These are phyloP conservation scores for Hyles euphorbiae DNA, from an alignment of 1,140 invertebrate species.

Conservation along the genomic window DNA sequence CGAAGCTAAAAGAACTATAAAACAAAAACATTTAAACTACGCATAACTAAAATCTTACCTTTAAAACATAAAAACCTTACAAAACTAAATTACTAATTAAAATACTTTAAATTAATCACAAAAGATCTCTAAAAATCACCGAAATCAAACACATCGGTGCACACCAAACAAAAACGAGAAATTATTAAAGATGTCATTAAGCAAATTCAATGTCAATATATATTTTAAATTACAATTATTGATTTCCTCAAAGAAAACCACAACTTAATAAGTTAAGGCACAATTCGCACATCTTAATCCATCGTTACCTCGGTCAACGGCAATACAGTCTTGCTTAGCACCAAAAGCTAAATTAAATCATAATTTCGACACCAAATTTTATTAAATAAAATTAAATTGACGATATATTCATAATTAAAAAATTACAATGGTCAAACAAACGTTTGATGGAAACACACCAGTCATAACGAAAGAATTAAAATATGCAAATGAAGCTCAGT, in stretches of 20 bases:
- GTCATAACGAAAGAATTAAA: not conserved
- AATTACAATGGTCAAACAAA: not conserved
- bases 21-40: not conserved
- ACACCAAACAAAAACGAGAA: too few relatives aligned
- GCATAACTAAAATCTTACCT: constrained; percentile 8
- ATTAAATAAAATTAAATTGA: not conserved
- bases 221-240: constrained; percentile 13
- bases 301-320: too few relatives aligned
- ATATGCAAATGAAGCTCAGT: not conserved
- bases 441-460: too few relatives aligned
- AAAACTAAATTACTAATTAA: constrained; percentile 17
- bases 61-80: constrained; percentile 22
- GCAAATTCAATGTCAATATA: constrained; percentile 9
- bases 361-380: too few relatives aligned
- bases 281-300: constrained; percentile 11
- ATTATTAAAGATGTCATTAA: too few relatives aligned
- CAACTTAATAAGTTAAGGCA: constrained; percentile 13
- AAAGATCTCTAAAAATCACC: constrained; percentile 4
- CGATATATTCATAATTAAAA: not conserved
- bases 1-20: not conserved
- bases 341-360: too few relatives aligned
- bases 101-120: constrained; percentile 18
- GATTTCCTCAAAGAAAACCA: constrained; percentile 9
- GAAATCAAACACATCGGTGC: too few relatives aligned
- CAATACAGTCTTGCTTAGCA: too few relatives aligned